Evolutionary conservation across 2,888 invertebrate species (phyloP), one percentile per base, ranked within the genome.

Genomic region (Syritta pipiens): DNA sequence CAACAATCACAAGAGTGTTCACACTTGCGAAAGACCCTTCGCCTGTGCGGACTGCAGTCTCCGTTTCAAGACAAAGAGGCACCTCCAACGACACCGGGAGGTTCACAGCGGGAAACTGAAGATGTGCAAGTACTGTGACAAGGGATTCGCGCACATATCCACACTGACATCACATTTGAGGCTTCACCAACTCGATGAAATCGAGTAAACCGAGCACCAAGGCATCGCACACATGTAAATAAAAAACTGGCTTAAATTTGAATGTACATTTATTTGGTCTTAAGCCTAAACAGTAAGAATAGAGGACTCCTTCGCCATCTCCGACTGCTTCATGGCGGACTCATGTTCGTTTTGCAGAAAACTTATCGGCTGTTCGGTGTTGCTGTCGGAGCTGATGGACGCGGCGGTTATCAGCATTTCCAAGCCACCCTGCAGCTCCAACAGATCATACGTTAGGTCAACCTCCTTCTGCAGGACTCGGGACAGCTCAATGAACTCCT

Each of bases 351-450:
- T 81, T 51, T 48, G 81, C 0, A 79, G 51, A 74, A 84, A 85
- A 35, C 67, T 62, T 7, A 82, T 82, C 60, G 26, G 37, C 2
- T 79, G 12, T 30, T 53, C 48, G 63, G 82, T 72, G 19, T 49
- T 67, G 1, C 60, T 55, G 24, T 88, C 88, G 68, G 89, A 88
- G 12, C 89, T 89, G 5, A 90, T 89, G 85, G 89, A 91, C 5
- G 93, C 90, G 44, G 91, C 93, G 19, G 93, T 90, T 75, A 94
- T 86, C 22, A 95, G 86, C 86, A 94, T 90, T 82, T 92, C 91
- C 72, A 95, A 90, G 20, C 92, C 91, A 7, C 95, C 95, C 88
- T 94, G 93, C 22, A 95, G 86, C 83, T 92, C 90, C 72, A 92
- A 87, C 26, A 95, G 88, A 53, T 92, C 90, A 81, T 91, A 90